Percentiles rank a stretch among this genome's conserved stretches.
Conservation (phyloP, 1,140 invertebrate genomes). For the Apis cerana region DNA sequence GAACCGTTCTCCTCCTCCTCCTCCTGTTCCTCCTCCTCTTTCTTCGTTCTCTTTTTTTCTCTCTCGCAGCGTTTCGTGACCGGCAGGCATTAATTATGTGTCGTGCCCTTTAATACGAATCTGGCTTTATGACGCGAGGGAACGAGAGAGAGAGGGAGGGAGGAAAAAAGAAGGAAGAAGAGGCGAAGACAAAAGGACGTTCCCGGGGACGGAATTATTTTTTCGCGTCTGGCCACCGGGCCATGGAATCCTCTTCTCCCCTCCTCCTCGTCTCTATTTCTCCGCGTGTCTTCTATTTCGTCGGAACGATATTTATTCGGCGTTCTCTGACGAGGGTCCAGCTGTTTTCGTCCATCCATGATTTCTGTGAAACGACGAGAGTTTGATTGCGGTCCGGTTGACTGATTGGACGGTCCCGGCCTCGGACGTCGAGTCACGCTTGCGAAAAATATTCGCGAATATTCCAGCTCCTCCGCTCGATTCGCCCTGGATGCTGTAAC, state of each 20-base stretch:
- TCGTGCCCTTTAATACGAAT: slow-evolving; percentile 63
- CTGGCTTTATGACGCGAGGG: slow-evolving; percentile 43
- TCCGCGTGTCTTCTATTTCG: slow-evolving; percentile 33
- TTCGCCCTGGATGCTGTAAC: slow-evolving; percentile 32
- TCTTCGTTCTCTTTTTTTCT: not conserved
- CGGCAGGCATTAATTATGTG: slow-evolving; percentile 59
- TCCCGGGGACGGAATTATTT: slow-evolving; percentile 51
- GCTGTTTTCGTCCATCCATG: slow-evolving; percentile 43
- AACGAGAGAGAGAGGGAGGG: slow-evolving; percentile 25
- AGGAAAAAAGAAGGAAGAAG: not conserved
- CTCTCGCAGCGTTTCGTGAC: slow-evolving; percentile 54
- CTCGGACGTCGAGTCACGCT: slow-evolving; percentile 50
- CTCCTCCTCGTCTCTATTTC: slow-evolving; percentile 2
- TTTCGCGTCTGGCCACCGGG: slow-evolving; percentile 41
- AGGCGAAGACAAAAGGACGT: slow-evolving; percentile 56
- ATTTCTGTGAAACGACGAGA: slow-evolving; percentile 51
- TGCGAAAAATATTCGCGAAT: slow-evolving; percentile 31
- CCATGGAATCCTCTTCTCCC: slow-evolving; percentile 23
- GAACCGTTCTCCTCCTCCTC: not conserved
- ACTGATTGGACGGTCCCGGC: slow-evolving; percentile 43
- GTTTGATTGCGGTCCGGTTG: slow-evolving; percentile 46
- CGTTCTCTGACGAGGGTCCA: slow-evolving; percentile 55
- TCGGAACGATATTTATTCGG: slow-evolving; percentile 52
- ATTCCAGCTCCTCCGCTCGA: not conserved
- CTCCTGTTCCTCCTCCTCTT: too few species aligned